Conservation (phyloP, 1,140 invertebrate species). For the Drosophila baimaii region DNA sequence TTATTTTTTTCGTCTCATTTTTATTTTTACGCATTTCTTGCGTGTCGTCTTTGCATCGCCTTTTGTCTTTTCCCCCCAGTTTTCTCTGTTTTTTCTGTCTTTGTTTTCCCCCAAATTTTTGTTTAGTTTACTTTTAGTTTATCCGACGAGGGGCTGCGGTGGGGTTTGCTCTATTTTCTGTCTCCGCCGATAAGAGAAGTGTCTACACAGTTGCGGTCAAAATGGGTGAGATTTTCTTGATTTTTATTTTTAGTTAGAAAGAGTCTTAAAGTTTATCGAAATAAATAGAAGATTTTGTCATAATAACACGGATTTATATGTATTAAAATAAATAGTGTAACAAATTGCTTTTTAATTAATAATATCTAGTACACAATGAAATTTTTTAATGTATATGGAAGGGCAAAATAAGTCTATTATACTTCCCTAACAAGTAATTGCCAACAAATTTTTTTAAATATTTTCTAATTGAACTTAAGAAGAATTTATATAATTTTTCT, state of each 20-base stretch:
- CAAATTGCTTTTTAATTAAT: neutral
- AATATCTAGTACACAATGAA: neutral
- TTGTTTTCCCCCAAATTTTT: conserved; percentile 12
- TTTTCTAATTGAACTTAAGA: neutral
- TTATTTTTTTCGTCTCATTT: conserved; percentile 65
- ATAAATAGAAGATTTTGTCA: neutral
- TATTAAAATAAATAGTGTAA: neutral
- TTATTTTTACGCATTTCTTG: conserved; percentile 83
- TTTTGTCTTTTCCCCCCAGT: conserved; percentile 23
- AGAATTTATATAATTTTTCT: neutral
- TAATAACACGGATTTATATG: neutral
- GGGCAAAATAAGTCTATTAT: neutral
- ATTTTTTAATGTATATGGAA: neutral
- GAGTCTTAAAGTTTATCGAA: neutral
- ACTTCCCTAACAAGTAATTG: neutral
- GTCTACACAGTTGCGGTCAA: conserved; percentile 8
- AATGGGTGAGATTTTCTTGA: neutral
- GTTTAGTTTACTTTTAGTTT: conserved; percentile 72
- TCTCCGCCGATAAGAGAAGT: conserved; percentile 55
- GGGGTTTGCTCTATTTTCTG: conserved; percentile 66
- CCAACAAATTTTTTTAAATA: neutral
- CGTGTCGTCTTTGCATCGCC: conserved; percentile 60
- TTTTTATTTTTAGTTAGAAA: neutral
- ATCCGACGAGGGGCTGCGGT: conserved; percentile 19
- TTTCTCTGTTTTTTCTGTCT: conserved; percentile 15